These are phyloP conservation scores for Cotesia chilonis DNA, from an alignment of 1,140 invertebrate species.

Conservation along the genomic window DNA sequence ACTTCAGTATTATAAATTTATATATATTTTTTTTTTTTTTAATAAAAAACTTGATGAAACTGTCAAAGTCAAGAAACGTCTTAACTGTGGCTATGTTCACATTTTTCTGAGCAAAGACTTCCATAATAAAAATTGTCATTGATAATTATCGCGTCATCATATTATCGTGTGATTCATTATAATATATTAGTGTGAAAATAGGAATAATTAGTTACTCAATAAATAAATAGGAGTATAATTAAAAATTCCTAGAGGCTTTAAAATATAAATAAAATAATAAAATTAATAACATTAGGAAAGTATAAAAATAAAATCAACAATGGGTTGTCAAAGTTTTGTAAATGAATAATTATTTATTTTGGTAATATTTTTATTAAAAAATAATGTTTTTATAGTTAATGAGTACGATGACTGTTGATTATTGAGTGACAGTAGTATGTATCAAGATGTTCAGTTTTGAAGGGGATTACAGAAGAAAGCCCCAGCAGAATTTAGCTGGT, in stretches of 20 bases:
- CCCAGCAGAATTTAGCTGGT: conserved; percentile 90
- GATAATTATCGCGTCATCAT: conserved; percentile 7
- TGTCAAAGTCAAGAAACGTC: too few species aligned
- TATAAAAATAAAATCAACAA: too few species aligned
- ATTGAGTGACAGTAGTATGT: not conserved
- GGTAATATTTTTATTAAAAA: not conserved
- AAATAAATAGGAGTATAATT: not conserved
- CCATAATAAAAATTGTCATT: conserved; percentile 4
- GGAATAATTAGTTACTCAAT: not conserved
- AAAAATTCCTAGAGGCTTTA: not conserved
- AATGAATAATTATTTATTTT: too few species aligned
- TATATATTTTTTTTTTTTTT: too few species aligned
- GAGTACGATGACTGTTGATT: not conserved
- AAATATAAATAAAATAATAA: not conserved
- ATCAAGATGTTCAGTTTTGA: conserved; percentile 83
- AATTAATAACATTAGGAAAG: too few species aligned
- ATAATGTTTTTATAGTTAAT: not conserved
- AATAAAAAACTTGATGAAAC: too few species aligned
- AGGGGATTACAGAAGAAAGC: conserved; percentile 87
- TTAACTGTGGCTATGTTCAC: too few species aligned
- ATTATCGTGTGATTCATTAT: conserved; percentile 16
- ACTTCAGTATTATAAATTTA: too few species aligned
- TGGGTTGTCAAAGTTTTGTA: too few species aligned
- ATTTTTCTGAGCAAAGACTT: too few species aligned
- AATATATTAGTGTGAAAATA: not conserved